Conservation (phyloP, 2,113 vertebrate genomes). For the Erpornis zantholeuca region DNA sequence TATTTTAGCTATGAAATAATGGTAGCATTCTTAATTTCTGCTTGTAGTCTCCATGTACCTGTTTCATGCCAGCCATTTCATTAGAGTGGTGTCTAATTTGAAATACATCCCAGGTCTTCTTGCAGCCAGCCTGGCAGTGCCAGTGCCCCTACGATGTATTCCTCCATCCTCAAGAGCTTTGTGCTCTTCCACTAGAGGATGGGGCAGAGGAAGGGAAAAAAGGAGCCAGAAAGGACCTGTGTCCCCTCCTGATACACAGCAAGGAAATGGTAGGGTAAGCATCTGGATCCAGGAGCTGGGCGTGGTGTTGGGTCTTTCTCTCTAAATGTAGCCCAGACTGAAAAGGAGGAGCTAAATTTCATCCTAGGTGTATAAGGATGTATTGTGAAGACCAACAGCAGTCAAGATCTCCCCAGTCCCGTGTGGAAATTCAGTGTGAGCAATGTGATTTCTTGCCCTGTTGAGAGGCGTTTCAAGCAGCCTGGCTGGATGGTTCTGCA, state of each 20-base stretch:
- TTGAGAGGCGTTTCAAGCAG: neutral
- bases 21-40: neutral
- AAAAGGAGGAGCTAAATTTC: neutral
- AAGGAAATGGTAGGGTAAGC: neutral
- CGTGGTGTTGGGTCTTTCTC: neutral
- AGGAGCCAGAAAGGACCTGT: neutral
- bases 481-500: neutral
- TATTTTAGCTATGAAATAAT: neutral
- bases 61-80: neutral
- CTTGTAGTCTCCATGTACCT: neutral
- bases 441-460: neutral
- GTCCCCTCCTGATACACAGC: neutral
- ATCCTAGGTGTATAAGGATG: neutral
- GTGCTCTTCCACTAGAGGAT: neutral
- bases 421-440: neutral
- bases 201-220: neutral
- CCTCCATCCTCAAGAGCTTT: neutral
- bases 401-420: rapidly evolving
- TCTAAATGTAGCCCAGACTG: neutral
- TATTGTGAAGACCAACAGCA: neutral
- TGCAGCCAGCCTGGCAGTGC: neutral
- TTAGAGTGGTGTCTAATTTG: neutral
- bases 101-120: neutral
- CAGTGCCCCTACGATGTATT: neutral
- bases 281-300: neutral